Evolutionary conservation across 2,888 invertebrate genomes (phyloP).

Genomic region (Embidobia sp.): DNA sequence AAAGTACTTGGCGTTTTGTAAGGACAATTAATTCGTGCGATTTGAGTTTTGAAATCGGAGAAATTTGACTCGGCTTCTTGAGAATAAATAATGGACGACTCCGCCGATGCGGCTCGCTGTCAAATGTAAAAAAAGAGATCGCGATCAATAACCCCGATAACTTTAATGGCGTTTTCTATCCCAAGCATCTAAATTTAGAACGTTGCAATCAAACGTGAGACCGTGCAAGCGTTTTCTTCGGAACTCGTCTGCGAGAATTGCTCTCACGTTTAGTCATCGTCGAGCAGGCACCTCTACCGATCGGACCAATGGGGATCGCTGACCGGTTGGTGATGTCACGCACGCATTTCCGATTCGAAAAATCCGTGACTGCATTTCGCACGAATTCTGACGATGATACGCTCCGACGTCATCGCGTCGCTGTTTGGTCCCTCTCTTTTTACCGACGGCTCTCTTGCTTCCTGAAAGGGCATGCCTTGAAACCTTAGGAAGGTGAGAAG

Average conservation of each 20-base stretch:
- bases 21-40: conserved; percentile 32
- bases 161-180: not conserved
- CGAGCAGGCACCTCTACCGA: too few species aligned
- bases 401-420: conserved; percentile 18
- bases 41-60: conserved; percentile 29
- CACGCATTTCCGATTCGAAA: conserved; percentile 31
- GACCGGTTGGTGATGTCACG: conserved; percentile 50
- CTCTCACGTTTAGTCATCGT: conserved; percentile 30
- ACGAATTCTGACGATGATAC: conserved; percentile 42
- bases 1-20: conserved; percentile 32
- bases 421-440: conserved; percentile 12
- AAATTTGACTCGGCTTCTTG: conserved; percentile 18
- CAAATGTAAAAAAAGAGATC: conserved; percentile 1
- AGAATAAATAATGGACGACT: too few species aligned
- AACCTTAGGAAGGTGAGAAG: conserved; percentile 60
- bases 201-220: not conserved
- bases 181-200: not conserved
- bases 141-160: conserved; percentile 38
- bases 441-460: conserved; percentile 21
- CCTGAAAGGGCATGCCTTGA: conserved; percentile 41
- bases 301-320: conserved; percentile 30
- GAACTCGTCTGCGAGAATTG: not conserved
- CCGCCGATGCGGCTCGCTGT: too few species aligned
- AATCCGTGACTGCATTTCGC: conserved; percentile 36
- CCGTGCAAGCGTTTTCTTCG: not conserved